Base-by-base conservation (phyloP, 1,140 invertebrate genomes). In the Drosophila malerkotliana region DNA sequence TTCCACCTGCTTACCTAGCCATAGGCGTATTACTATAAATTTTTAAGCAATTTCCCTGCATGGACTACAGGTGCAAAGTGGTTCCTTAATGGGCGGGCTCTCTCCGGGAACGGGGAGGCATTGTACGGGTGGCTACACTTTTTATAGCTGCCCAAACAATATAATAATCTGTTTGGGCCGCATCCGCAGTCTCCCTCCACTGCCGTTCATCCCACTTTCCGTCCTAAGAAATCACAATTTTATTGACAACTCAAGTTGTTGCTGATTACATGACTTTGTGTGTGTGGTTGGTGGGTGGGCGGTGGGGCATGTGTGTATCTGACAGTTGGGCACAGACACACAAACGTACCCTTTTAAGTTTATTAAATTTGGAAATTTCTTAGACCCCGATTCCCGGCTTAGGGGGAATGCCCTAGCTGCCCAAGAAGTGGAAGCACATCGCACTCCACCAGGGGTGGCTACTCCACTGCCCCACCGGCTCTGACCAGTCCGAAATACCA, bases 321-420 rank as follows among this genome's bases (percentile, higher is more conserved):
- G 67, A 66, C 74, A 81, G 82, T 49, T 68, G 44, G 56, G 18
- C 9, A 66, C 51, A 49, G 57, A 30, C 30, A 56, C 30, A 28
- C 71, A 79, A 58, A 39, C 61, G 79, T 56, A 87, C 79, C 87
- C 87, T 90, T 90, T 87, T 90, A 90, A 83, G 81, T 90, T 90
- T 90, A 90, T 90, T 90, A 90, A 90, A 90, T 90, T 90, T 90
- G 69, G 72, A 87, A 90, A 90, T 90, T 80, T 87, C 68, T 88
- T 88, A 89, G 76, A 69, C 64, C 72, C 64, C 45, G 67, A 60
- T 52, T 57, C 54, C 77, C 30, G 49, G 68, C 60, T 75, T 53
- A 66, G 68, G 55, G 66, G 68, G 47, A 60, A 49, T 9, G 32
- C 9, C 32, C 34, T 10, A 37, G 34, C 49, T 84, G 67, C 56